Evolutionary conservation across 2,797 vertebrate species (phyloP), one percentile per base, ranked within the genome.

Genomic region (Chanos chanos): DNA sequence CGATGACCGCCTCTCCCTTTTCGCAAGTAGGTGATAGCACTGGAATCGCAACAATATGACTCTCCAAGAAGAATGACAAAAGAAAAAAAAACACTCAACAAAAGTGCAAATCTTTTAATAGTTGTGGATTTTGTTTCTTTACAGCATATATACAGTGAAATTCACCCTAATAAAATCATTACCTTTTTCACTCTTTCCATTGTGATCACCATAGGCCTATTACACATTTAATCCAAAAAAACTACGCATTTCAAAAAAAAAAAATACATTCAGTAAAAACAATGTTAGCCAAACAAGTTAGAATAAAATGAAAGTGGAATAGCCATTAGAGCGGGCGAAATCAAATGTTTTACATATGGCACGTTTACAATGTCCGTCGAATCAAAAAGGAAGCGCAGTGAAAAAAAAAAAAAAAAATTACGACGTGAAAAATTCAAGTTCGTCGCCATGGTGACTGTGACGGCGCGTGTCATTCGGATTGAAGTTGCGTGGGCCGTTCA

Each of bases 21-120:
- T n/a, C n/a, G n/a, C n/a, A n/a, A 13, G 10, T 7, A 52, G 24
- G 3, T 19, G 12, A 27, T 40, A 27, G 13, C n/a, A 13, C 3
- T 13, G 33, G 41, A 33, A 40, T 37, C 22, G 6, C 37, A 1
- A 30, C 40, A 9, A 22, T 4, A 6, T 51, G 43, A 75, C 45
- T 44, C 65, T 22, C 68, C 41, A 60, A 62, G 50, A 15, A 16
- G 43, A 44, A 30, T 10, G 7, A 43, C 41, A 37, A 39, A 73
- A 8, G 61, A 48, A 16, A 8, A 61, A 48, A 16, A 39, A 27
- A 22, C 50, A 59, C 43, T 5, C 36, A 33, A 9, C 81, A 87
- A 88, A 91, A 91, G 89, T 90, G 89, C 88, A 90, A 91, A 87
- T 89, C 10, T 72, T 88, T 90, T 91, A 89, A 86, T 91, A 84